These are phyloP conservation scores for Mirza zaza DNA, from an alignment of 2,113 vertebrate genomes.

Conservation along the genomic window DNA sequence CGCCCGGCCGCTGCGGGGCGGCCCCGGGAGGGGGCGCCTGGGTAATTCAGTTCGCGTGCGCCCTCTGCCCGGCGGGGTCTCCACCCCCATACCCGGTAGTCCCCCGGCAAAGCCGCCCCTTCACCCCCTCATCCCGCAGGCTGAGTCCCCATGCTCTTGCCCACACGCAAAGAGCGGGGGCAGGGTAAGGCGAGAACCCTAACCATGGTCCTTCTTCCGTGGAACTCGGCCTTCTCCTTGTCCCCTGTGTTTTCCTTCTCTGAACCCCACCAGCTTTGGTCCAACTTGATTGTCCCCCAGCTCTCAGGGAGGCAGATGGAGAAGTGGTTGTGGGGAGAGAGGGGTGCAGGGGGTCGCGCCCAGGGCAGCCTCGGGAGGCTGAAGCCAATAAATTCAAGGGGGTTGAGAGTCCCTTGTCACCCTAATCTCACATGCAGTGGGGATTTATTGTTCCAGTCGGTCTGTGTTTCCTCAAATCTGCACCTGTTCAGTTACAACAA, in stretches of 20 bases:
- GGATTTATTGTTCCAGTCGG: not conserved
- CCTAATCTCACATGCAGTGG: not conserved
- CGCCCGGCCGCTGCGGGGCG: not conserved
- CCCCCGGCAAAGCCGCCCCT: not conserved
- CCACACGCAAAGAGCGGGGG: not conserved
- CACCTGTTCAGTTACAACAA: slow-evolving; percentile 83
- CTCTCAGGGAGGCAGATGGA: not conserved
- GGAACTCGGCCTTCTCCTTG: not conserved
- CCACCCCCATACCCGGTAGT: no score
- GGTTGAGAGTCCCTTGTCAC: slow-evolving; percentile 19
- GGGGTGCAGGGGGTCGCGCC: not conserved
- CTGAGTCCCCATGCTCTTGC: not conserved
- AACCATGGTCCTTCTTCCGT: not conserved
- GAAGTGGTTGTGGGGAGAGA: not conserved
- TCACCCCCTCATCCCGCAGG: not conserved
- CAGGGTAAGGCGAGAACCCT: no score
- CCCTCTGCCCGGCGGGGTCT: not conserved
- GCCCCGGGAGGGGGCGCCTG: not conserved
- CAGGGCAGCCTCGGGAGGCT: not conserved
- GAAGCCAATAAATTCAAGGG: not conserved
- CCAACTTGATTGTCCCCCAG: not conserved
- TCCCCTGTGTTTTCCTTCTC: not conserved
- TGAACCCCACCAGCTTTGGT: not conserved
- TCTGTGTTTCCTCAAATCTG: slow-evolving; percentile 75
- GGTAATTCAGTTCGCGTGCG: fast-evolving